Conservation (phyloP, 2,797 vertebrate genomes). For the Betta splendens region DNA sequence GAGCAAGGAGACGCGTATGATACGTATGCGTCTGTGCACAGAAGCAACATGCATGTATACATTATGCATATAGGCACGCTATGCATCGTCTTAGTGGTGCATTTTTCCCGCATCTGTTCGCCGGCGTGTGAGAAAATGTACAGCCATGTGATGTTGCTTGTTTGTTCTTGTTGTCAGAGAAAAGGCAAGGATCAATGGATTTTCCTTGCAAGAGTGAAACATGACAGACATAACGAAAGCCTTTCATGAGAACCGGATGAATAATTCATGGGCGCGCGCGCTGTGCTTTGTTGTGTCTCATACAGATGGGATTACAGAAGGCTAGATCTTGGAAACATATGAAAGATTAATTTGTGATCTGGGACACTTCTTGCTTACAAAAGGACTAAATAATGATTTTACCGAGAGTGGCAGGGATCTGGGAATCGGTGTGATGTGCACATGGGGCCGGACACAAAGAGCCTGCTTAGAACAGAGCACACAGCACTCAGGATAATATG, state of each 20-base stretch:
- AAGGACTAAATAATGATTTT: conserved; percentile 87
- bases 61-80: conserved; percentile 66
- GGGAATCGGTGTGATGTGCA: conserved; percentile 69
- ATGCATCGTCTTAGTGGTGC: conserved; percentile 45
- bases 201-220: conserved; percentile 82
- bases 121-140: conserved; percentile 67
- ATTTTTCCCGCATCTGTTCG: conserved; percentile 64
- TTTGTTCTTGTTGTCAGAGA: conserved; percentile 78
- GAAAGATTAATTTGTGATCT: conserved; percentile 88
- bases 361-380: conserved; percentile 86
- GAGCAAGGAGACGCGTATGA: conserved; percentile 60
- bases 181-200: conserved; percentile 85
- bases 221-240: conserved; percentile 86
- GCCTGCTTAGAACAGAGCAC: conserved; percentile 54
- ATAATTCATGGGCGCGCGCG: conserved; percentile 84
- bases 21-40: conserved; percentile 45
- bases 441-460: conserved; percentile 63
- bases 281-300: conserved; percentile 86
- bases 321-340: conserved; percentile 88
- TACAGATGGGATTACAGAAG: conserved; percentile 88
- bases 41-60: conserved; percentile 45
- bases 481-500: conserved; percentile 48
- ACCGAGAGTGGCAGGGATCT: conserved; percentile 78
- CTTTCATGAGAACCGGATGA: conserved; percentile 86
- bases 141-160: conserved; percentile 78